Conservation (phyloP, 2,113 vertebrate species). For the Oreotrochilus melanogaster region DNA sequence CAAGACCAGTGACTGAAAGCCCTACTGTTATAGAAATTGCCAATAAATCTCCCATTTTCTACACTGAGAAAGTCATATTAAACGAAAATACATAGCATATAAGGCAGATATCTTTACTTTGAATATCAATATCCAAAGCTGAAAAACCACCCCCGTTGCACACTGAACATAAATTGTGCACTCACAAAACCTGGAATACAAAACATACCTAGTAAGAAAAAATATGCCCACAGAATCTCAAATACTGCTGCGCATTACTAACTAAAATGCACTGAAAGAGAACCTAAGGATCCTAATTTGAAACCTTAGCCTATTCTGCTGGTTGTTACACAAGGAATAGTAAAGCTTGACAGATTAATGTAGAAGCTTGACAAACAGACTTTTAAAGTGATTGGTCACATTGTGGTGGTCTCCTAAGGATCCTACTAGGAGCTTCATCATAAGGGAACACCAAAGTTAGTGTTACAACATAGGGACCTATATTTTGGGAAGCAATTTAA, state of each 20-base stretch:
- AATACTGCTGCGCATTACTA: not conserved
- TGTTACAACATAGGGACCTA: fast-evolving
- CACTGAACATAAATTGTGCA: not conserved
- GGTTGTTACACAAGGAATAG: not conserved
- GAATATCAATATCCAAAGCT: not conserved
- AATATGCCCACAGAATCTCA: not conserved
- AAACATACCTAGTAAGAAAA: not conserved
- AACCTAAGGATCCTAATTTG: not conserved
- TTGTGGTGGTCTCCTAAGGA: not conserved
- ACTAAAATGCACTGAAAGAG: not conserved
- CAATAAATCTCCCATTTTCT: not conserved
- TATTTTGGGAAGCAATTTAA: not conserved
- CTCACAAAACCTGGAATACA: not conserved
- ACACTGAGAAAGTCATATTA: not conserved
- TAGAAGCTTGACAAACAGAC: not conserved
- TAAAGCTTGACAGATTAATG: not conserved
- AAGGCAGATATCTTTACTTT: not conserved
- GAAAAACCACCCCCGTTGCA: not conserved
- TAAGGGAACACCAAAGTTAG: not conserved
- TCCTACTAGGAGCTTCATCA: not conserved
- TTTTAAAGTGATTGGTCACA: not conserved
- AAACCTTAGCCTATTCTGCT: not conserved
- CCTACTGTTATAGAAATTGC: not conserved
- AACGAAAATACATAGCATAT: not conserved
- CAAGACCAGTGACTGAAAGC: not conserved